These are phyloP conservation scores for Andinoacara biseriatus DNA, from an alignment of 2,113 vertebrate species.

Conservation along the genomic window DNA sequence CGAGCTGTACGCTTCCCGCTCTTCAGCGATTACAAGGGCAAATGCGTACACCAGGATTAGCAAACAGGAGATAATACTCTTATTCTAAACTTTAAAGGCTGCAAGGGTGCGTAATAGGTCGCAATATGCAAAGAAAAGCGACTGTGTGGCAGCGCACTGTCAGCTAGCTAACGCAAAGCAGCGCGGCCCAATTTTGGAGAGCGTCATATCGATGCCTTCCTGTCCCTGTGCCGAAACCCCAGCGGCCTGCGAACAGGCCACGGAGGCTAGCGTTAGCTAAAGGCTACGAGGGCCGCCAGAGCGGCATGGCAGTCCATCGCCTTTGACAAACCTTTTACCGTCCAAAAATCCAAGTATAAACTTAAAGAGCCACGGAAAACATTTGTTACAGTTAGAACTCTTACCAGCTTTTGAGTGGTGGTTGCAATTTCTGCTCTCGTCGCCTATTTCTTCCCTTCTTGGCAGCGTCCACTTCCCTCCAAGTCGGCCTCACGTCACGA, in stretches of 20 bases:
- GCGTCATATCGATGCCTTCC: not conserved
- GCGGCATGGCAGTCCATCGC: slow-evolving; percentile 21
- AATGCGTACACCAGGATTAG: not conserved
- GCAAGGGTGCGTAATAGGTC: not conserved
- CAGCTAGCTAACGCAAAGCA: slow-evolving; percentile 29
- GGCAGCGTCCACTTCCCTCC: slow-evolving; percentile 34
- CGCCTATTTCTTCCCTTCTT: slow-evolving; percentile 17
- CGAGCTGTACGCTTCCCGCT: not conserved
- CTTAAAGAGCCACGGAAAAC: rapidly evolving
- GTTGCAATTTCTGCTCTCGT: slow-evolving; percentile 20
- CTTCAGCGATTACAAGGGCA: not conserved
- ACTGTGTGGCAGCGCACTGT: not conserved
- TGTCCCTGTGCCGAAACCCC: slow-evolving; percentile 46
- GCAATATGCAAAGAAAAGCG: rapidly evolving
- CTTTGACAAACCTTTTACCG: not conserved
- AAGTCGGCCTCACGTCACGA: slow-evolving; percentile 46
- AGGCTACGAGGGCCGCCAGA: slow-evolving; percentile 11
- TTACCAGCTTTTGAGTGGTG: not conserved
- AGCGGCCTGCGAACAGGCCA: slow-evolving; percentile 64
- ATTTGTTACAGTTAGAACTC: not conserved
- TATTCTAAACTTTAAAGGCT: too few relatives aligned
- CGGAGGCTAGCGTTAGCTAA: slow-evolving; percentile 40
- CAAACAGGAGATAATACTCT: not conserved
- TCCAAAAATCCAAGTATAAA: not conserved
- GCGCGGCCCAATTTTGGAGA: slow-evolving; percentile 51